Evolutionary conservation across 2,113 vertebrate species (phyloP), one percentile per base, ranked within the genome.

Genomic region (Tupaia tana): DNA sequence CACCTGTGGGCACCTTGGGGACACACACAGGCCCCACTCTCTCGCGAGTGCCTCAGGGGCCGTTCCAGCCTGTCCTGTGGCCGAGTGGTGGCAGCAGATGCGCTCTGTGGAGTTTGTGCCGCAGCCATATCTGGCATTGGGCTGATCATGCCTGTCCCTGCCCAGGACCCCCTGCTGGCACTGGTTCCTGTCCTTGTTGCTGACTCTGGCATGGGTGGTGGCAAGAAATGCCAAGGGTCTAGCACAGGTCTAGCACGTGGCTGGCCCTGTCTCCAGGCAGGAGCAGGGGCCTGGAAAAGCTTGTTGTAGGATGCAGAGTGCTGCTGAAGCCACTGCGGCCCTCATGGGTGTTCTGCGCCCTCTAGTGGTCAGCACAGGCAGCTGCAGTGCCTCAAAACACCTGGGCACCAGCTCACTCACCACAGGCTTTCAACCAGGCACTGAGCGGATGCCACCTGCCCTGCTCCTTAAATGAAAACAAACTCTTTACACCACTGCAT

Each of bases 341-440:
- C 63, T 16, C 6, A 2, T 1, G 2, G n/a, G 25, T 24, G 90
- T 92, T 8, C 7, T 3, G 52, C 18, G 10, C 97, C 96, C 89
- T 73, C 97, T 95, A 85, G 92, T 82, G 97, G 90, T 24, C 52
- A 0, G 25, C 9, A n/a, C 2, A 14, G 29, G 24, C 52, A 80
- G 71, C 9, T 2, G 10, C 12, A 3, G 63, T 0, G 0, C 86
- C 84, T 69, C 43, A 20, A 69, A 7, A 15, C 24, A 9, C 8
- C 43, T 31, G 4, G n/a, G 73, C 34, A 18, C 27, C 27, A 25
- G 20, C 52, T 43, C 54, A 67, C 43, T 43, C 43, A 73, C 31
- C 12, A 7, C 18, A 0, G 11, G n/a, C 34, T 54, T 74, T 22
- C 1, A 54, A 3, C 24, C n/a, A 54, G 1, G 9, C 22, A 43